Evolutionary conservation across 2,797 vertebrate species (phyloP), one percentile per base, ranked within the genome.

Genomic region (Lindbergichthys nudifrons): DNA sequence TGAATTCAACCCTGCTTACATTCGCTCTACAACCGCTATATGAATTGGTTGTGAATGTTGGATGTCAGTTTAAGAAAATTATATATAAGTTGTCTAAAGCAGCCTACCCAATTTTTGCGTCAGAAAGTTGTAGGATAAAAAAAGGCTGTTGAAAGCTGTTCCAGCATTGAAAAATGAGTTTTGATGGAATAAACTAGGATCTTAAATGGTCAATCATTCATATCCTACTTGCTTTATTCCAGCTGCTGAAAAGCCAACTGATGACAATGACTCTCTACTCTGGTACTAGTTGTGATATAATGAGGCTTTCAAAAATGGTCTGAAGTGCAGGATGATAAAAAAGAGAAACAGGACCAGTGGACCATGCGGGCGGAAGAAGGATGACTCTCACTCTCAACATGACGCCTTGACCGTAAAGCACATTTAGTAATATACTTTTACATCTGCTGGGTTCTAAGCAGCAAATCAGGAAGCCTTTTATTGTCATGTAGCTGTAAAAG

Each of bases 401-500:
- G 32, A 59, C 65, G 51, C 65, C 19, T 63, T n/a, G 19, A 50
- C 16, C 50, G 2, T 4, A 15, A 56, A 30, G 48, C 42, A 60
- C 26, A 57, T n/a, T 46, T 21, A 23, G 26, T 50, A 23, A 23
- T 5, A 32, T 19, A 39, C 19, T 23, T 60, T 50, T 7, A 51
- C 8, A 60, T 65, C 43, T 26, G 26, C 48, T 10, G 41, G 57
- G 50, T 41, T 71, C 18, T 15, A 5, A 30, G 47, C 26, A 61
- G 54, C 7, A 0, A 11, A 53, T 21, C 11, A 43, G 70, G 45
- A 65, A 41, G 26, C 18, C 21, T 41, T 56, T 36, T 50, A 57
- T 32, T 65, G 15, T 0, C 39, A 56, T 41, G 26, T 41, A 65
- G 54, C 26, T 30, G 53, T 70, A 19, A 65, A 70, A 70, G 39